A percentile compares a stretch with the other conserved stretches of the same genome.
Evolutionary conservation across 2,797 vertebrate species (phyloP).

Genomic region (Galagoides demidoff): DNA sequence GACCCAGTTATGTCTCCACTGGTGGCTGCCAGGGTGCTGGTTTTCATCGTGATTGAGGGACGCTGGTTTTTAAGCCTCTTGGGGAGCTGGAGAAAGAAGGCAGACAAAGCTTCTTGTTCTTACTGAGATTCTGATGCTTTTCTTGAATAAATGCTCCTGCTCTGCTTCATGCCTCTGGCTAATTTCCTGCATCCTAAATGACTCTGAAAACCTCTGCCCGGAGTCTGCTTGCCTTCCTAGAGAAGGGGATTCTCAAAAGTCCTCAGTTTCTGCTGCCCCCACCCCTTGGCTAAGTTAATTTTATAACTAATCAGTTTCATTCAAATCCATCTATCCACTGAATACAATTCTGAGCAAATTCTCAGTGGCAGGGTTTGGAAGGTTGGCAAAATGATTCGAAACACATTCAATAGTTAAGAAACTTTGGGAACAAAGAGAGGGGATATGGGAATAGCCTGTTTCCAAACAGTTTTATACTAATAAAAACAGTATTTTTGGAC

Average conservation of each 20-base stretch:
- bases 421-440: not conserved
- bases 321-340: not conserved
- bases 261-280: not conserved
- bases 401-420: not conserved
- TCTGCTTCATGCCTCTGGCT: not conserved
- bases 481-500: not conserved
- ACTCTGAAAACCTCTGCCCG: not conserved
- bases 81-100: no score
- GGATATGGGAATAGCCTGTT: not conserved
- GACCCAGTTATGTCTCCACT: not conserved
- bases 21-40: not conserved
- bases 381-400: not conserved
- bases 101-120: not conserved
- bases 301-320: not conserved
- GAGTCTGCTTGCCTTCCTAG: not conserved
- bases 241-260: not conserved
- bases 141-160: not conserved
- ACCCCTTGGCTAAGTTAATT: not conserved
- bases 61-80: not conserved
- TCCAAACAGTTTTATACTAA: not conserved
- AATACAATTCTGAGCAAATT: not conserved
- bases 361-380: not conserved
- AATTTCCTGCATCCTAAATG: not conserved
- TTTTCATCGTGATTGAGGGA: not conserved
- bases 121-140: not conserved